Evolutionary conservation across 2,113 vertebrate genomes (phyloP).

Genomic region (Neodontobutis hainanensis): DNA sequence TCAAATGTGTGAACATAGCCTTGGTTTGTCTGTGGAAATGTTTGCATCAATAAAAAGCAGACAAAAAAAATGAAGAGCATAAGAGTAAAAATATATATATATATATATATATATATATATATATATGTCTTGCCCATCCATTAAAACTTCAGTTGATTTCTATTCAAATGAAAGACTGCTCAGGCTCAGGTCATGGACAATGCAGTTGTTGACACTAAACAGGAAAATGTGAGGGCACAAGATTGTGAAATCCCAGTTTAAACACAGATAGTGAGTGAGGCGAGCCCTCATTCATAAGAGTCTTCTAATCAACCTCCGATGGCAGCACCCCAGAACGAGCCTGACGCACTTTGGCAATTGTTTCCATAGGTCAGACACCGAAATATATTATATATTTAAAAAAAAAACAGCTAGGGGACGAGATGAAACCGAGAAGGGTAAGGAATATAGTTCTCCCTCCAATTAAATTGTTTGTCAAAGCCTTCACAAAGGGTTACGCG

Average conservation of each 20-base stretch:
- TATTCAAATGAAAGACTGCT: too few relatives aligned
- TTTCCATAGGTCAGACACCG: constrained; percentile 70
- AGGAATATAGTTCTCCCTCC: constrained; percentile 66
- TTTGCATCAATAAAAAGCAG: too few relatives aligned
- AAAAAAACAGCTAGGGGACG: constrained; percentile 65
- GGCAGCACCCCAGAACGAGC: constrained; percentile 54
- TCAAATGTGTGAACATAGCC: too few relatives aligned
- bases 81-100: too few relatives aligned
- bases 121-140: too few relatives aligned
- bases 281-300: constrained; percentile 69
- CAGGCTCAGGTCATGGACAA: too few relatives aligned
- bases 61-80: too few relatives aligned
- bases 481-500: constrained; percentile 75
- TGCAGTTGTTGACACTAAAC: too few relatives aligned
- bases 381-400: constrained; percentile 1
- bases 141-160: too few relatives aligned
- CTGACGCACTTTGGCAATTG: constrained; percentile 68
- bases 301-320: constrained; percentile 52
- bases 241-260: constrained; percentile 65
- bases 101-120: too few relatives aligned
- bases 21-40: too few relatives aligned
- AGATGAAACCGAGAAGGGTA: constrained; percentile 70
- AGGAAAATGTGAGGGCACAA: constrained; percentile 26
- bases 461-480: constrained; percentile 80
- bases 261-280: constrained; percentile 66